Conservation (phyloP, 2,797 vertebrate species). For the Holocentrus rufus region DNA sequence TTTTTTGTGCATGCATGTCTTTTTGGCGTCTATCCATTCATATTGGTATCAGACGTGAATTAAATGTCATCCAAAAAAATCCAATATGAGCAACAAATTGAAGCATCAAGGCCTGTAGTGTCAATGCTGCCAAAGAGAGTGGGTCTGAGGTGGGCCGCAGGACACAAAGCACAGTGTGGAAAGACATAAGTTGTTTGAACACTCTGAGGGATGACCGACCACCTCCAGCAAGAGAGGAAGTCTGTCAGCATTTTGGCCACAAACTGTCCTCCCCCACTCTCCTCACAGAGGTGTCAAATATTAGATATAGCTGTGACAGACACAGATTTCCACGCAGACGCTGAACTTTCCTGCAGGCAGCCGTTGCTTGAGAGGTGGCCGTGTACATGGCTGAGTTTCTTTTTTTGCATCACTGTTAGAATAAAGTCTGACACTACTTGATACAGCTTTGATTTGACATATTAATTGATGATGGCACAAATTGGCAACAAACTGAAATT, state of each 20-base stretch:
- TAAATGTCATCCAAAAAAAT: conserved; percentile 5
- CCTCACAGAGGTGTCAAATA: conserved; percentile 77
- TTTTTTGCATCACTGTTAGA: conserved; percentile 25
- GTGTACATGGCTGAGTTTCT: conserved; percentile 60
- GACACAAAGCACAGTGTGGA: conserved; percentile 8
- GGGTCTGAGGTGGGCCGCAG: conserved; percentile 17
- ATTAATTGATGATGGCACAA: conserved; percentile 4
- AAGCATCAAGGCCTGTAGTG: neutral
- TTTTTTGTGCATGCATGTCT: too few relatives aligned
- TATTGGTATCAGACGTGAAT: neutral
- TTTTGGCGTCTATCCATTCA: neutral
- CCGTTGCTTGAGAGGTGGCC: conserved; percentile 58
- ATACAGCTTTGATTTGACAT: conserved; percentile 34
- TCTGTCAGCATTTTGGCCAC: conserved; percentile 42
- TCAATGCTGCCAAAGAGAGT: neutral
- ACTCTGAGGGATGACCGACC: conserved; percentile 21
- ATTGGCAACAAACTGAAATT: conserved; percentile 7
- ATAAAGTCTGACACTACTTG: conserved; percentile 12
- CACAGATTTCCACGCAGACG: conserved; percentile 51
- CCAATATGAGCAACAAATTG: neutral
- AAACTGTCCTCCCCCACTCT: conserved; percentile 42
- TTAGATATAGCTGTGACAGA: conserved; percentile 70
- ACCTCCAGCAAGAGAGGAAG: conserved; percentile 46
- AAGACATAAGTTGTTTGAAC: conserved; percentile 37
- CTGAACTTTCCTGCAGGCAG: conserved; percentile 30